Base-by-base conservation (phyloP, 2,113 vertebrate species). In the Pterocles orientalis region DNA sequence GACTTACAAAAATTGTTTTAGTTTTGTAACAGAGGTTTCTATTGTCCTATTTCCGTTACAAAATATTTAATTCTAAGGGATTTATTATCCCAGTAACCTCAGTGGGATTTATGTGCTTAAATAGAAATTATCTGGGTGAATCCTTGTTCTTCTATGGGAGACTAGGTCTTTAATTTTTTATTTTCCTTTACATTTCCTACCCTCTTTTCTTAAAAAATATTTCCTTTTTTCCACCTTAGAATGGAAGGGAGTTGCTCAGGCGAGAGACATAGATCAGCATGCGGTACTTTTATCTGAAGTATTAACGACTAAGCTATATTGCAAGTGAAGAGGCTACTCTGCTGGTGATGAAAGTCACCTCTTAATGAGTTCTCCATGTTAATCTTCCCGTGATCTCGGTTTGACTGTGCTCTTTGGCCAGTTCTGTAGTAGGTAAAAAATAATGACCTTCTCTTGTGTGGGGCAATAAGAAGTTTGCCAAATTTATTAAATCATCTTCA, bases 311-410 rank as follows among this genome's bases (percentile, higher is more conserved):
- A 19, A 94, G 71, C 64, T 81, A 2, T 47, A 84, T 36, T 56
- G 65, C 71, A 87, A 76, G 66, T n/a, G 20, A 91, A 80, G 26
- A 82, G 71, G 41, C 68, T 47, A 6, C 60, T 8, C 56, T 90
- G 91, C 84, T 95, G 60, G 51, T 80, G 86, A 53, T 72, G 69
- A 83, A 96, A 88, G 10, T 87, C 73, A 85, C 81, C 88, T 88
- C 82, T 95, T 89, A 95, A 93, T 31, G 66, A 71, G 82, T 90
- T 94, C 94, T 90, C 76, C 60, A 66, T 86, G 86, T 92, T 96
- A 97, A 97, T 97, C 71, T 94, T 91, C 43, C 29, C 64, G 54
- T 92, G 57, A 90, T 96, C 69, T 92, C 62, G 18, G 57, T 72
- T 70, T 92, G 65, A 84, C 69, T 91, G 86, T 68, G 64, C 34